Evolutionary conservation across 1,140 invertebrate species (phyloP).

Genomic region (Triops cancriformis): DNA sequence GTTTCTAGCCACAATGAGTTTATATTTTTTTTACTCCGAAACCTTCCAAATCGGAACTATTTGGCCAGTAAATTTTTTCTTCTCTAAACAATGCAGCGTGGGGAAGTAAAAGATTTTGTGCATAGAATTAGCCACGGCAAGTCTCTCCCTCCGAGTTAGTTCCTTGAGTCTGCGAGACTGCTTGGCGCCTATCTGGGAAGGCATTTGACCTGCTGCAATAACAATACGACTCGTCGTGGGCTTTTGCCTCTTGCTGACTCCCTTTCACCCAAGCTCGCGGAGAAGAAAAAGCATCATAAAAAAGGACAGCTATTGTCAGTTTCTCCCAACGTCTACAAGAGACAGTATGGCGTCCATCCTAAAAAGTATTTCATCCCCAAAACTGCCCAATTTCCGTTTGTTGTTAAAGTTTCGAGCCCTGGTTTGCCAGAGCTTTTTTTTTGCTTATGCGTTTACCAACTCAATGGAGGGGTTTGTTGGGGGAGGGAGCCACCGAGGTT

Average conservation of each 20-base stretch:
- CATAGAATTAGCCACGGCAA: background rate
- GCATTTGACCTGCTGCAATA: constrained; percentile 13
- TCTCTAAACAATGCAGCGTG: background rate
- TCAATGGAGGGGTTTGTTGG: background rate
- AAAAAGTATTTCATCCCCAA: background rate
- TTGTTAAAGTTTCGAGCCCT: background rate
- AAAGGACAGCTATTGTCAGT: background rate
- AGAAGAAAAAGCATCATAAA: background rate
- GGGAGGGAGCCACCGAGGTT: background rate
- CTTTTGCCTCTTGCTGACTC: background rate
- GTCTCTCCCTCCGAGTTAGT: background rate
- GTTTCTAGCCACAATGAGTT: background rate
- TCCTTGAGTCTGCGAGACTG: background rate
- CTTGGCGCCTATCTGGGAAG: background rate
- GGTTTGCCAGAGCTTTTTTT: background rate
- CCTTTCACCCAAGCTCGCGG: background rate
- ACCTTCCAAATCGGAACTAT: background rate
- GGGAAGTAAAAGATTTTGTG: background rate
- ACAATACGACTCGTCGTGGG: background rate
- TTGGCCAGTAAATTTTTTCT: background rate
- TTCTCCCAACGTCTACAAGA: background rate
- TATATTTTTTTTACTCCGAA: background rate
- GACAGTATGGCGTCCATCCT: background rate
- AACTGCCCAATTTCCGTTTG: constrained; percentile 5
- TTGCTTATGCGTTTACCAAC: background rate